These are phyloP conservation scores for Porites divaricata DNA, from an alignment of 92 coral and sea anemone genomes.

Conservation along the genomic window DNA sequence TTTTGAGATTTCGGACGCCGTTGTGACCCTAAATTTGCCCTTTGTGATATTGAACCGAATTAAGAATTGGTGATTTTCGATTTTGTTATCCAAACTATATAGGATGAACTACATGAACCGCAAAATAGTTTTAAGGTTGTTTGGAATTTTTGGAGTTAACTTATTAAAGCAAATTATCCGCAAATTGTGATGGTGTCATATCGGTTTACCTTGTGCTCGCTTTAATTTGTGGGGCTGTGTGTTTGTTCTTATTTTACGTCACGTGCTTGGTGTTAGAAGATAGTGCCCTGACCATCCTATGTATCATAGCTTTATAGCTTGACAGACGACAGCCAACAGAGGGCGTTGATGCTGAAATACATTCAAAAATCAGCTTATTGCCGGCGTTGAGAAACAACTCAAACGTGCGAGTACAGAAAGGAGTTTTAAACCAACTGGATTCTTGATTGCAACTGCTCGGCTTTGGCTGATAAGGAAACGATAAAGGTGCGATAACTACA, in stretches of 20 bases:
- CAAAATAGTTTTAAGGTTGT: slow-evolving; percentile 20
- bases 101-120: slow-evolving; percentile 28
- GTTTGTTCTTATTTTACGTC: slow-evolving; percentile 4
- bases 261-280: slow-evolving; percentile 1
- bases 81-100: neutral
- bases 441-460: neutral
- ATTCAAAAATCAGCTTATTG: too few species aligned
- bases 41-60: neutral
- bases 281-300: neutral
- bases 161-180: slow-evolving; percentile 16
- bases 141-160: slow-evolving; percentile 24
- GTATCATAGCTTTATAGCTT: neutral
- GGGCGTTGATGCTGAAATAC: neutral
- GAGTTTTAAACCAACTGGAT: neutral
- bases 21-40: slow-evolving; percentile 20
- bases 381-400: too few species aligned
- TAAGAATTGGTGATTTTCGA: slow-evolving; percentile 4
- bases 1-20: neutral
- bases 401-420: too few species aligned
- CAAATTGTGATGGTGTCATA: slow-evolving; percentile 1
- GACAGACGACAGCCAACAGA: neutral
- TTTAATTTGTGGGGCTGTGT: neutral
- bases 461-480: neutral
- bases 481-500: slow-evolving; percentile 6
- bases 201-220: slow-evolving; percentile 24